Percentiles rank a stretch among this genome's conserved stretches.
phyloP scores from a whole-genome alignment of 2,113 vertebrate species.

The Prolemur simus region DNA sequence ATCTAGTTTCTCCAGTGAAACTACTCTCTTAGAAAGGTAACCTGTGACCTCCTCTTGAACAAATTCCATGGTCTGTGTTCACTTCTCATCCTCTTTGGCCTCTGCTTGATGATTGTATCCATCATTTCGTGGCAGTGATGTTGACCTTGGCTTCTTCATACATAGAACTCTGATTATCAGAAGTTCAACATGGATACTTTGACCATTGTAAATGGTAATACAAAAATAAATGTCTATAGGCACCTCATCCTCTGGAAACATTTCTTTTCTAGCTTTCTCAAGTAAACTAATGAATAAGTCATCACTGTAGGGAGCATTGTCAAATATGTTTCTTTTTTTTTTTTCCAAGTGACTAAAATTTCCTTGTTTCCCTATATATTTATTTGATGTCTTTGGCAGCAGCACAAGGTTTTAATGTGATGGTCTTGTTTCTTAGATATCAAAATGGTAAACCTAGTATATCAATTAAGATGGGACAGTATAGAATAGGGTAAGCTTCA shows the following conservation, averaged over 20 bases:
- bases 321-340: background rate
- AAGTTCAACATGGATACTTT: slow-evolving; percentile 18
- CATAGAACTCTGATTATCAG: background rate
- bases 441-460: background rate
- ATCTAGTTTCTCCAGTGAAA: slow-evolving; percentile 24
- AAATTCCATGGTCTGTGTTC: background rate
- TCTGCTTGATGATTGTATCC: background rate
- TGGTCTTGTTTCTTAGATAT: background rate
- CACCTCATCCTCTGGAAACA: background rate
- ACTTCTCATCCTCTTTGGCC: background rate
- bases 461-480: background rate
- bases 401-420: background rate
- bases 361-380: background rate
- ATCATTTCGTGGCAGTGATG: slow-evolving; percentile 29
- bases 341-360: background rate
- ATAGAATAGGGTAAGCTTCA: background rate
- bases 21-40: slow-evolving; percentile 15
- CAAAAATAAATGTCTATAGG: slow-evolving; percentile 7
- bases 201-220: background rate
- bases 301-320: background rate
- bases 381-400: background rate
- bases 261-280: background rate
- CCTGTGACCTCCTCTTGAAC: background rate
- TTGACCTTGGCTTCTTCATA: slow-evolving; percentile 32
- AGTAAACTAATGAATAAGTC: background rate